Conservation (phyloP, 2,797 vertebrate species). For the Sebastolobus alascanus region DNA sequence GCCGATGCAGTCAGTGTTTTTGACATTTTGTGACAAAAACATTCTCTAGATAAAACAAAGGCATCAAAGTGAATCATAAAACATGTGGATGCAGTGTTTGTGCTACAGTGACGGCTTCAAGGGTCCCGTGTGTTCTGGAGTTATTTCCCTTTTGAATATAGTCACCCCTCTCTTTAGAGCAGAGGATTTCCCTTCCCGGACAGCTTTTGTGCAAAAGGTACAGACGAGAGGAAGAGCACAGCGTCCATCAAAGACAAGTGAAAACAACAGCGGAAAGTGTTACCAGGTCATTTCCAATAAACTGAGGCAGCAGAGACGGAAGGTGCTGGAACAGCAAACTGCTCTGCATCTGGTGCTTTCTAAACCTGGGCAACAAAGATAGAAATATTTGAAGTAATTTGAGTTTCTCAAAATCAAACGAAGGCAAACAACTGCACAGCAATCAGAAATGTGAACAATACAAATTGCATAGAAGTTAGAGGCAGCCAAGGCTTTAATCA, state of each 20-base stretch:
- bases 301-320: conserved; percentile 7
- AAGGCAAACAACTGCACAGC: conserved; percentile 4
- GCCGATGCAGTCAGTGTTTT: background rate
- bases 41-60: background rate
- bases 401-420: conserved; percentile 13
- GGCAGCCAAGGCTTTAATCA: conserved; percentile 35
- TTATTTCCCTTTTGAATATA: conserved; percentile 72
- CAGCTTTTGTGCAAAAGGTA: conserved; percentile 70
- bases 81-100: conserved; percentile 34
- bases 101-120: conserved; percentile 40
- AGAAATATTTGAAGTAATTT: conserved; percentile 20
- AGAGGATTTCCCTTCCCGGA: conserved; percentile 80
- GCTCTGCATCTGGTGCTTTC: conserved; percentile 1
- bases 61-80: conserved; percentile 44
- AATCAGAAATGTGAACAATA: conserved; percentile 19
- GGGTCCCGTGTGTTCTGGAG: conserved; percentile 54
- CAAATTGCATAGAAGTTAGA: background rate
- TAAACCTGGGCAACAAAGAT: conserved; percentile 20
- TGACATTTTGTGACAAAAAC: background rate
- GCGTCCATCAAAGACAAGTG: conserved; percentile 55
- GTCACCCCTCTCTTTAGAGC: conserved; percentile 64
- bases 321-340: conserved; percentile 37
- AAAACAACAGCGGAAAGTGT: conserved; percentile 72
- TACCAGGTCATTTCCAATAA: conserved; percentile 60
- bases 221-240: conserved; percentile 62